Conservation (phyloP, 1,140 invertebrate species). For the Saxidomus purpurata region DNA sequence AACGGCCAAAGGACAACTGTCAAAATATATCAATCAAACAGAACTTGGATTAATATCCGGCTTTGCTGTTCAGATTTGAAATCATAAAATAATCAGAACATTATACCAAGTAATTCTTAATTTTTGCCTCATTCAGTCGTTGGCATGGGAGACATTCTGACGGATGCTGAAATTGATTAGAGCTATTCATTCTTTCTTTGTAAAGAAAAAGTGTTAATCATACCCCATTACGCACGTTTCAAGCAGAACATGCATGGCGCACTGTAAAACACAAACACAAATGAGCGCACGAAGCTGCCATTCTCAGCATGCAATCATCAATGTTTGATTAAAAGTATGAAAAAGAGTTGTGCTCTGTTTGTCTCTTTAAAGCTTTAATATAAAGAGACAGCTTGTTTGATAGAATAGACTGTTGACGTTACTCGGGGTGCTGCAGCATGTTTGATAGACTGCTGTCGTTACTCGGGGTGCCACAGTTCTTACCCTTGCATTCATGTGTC, state of each 20-base stretch:
- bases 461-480: no score
- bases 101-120: background rate
- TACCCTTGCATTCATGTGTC: slow-evolving; percentile 42
- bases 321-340: background rate
- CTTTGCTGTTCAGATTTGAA: background rate
- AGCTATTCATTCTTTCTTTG: background rate
- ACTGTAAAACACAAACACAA: background rate
- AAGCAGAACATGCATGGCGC: background rate
- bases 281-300: background rate
- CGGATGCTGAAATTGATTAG: slow-evolving; percentile 4
- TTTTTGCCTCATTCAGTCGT: background rate
- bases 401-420: no score
- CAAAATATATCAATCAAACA: background rate
- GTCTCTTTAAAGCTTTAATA: background rate
- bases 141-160: background rate
- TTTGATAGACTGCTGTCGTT: no score
- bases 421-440: no score
- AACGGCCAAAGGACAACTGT: background rate
- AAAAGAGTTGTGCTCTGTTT: background rate
- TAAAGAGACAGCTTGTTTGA: no score
- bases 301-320: background rate
- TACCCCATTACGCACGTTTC: background rate
- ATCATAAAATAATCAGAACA: background rate
- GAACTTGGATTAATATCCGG: background rate
- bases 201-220: background rate